Conservation (phyloP, 2,113 vertebrate genomes). For the Strigops habroptila region DNA sequence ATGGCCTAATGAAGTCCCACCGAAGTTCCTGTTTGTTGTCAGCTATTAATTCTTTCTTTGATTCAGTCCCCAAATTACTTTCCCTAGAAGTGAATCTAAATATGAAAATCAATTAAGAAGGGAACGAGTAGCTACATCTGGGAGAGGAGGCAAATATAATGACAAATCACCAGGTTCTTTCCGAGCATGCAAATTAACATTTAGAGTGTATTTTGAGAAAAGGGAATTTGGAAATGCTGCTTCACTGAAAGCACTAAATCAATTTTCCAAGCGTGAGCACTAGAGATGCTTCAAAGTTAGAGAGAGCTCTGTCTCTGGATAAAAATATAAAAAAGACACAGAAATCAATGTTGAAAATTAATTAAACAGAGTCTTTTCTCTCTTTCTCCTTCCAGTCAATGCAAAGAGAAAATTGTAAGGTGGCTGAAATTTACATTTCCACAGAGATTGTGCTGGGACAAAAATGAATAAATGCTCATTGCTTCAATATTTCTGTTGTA, state of each 20-base stretch:
- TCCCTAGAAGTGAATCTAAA: slow-evolving; percentile 13
- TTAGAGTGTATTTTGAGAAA: neutral
- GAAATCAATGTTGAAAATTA: slow-evolving; percentile 60
- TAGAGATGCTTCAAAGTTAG: slow-evolving; percentile 24
- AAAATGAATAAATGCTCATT: slow-evolving; percentile 41
- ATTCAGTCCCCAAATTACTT: slow-evolving; percentile 14
- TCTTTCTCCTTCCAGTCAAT: neutral
- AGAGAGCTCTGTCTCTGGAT: neutral
- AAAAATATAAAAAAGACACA: slow-evolving; percentile 48
- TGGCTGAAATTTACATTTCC: slow-evolving; percentile 25
- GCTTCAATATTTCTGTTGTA: slow-evolving; percentile 31
- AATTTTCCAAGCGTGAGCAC: slow-evolving; percentile 12
- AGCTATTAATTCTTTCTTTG: neutral
- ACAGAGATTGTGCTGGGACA: slow-evolving; percentile 39
- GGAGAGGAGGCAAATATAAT: neutral
- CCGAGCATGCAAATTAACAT: neutral
- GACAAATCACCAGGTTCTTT: neutral
- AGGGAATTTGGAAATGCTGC: neutral
- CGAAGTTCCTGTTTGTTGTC: neutral
- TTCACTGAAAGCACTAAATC: slow-evolving; percentile 18
- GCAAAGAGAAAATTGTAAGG: neutral
- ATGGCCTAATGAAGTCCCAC: neutral
- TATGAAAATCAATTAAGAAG: slow-evolving; percentile 51
- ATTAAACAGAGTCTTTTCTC: slow-evolving; percentile 16
- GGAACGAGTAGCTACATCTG: neutral